Base-by-base conservation (phyloP, 2,888 invertebrate genomes). In the Tachina grossa region DNA sequence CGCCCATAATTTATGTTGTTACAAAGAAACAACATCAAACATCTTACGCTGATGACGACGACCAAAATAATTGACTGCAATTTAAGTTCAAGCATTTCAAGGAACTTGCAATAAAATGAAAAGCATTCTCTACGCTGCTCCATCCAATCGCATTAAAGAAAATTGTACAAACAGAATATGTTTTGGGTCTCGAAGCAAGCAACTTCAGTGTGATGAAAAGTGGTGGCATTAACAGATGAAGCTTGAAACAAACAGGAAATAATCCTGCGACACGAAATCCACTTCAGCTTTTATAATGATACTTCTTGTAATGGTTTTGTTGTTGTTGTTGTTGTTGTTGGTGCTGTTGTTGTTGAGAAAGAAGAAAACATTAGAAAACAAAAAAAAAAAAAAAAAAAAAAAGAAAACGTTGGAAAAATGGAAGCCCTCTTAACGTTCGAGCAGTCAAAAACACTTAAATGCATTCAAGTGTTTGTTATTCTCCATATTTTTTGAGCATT, bases 371-470 rank as follows among this genome's bases (percentile, higher is more conserved):
- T 22, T 11, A 10, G 11, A 41, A 49, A 49, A 45, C 51, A 49
- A 2, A 55, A 39, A 41, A 39, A 49, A 39, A 57, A 45, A 47
- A 6, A 49, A 49, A 45, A 43, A 49, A 2, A 55, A 39, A 41
- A 39, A 49, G 45, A 57, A 45, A 47, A 6, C 49, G 49, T 11
- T 55, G 51, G 16, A 14, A 19, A 61, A 69, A 78, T 43, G 49
- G 19, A 76, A 75, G 16, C 69, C 71, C 74, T 31, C 31, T 82
- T 79, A 49, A 74, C 71, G 65, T 83, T 85, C 75, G 75, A 85
- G 79, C 83, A 85, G 76, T 80, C 79, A 76, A 83, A 83, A 76
- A 49, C 89, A 89, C 91, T 91, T 88, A 88, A 90, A 88, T 90
- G 91, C 90, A 90, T 86, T 88, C 84, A 87, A 87, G 87, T 87